Evolutionary conservation across 2,888 invertebrate genomes (phyloP), one percentile per base, ranked within the genome.

Genomic region (Autographa gamma): DNA sequence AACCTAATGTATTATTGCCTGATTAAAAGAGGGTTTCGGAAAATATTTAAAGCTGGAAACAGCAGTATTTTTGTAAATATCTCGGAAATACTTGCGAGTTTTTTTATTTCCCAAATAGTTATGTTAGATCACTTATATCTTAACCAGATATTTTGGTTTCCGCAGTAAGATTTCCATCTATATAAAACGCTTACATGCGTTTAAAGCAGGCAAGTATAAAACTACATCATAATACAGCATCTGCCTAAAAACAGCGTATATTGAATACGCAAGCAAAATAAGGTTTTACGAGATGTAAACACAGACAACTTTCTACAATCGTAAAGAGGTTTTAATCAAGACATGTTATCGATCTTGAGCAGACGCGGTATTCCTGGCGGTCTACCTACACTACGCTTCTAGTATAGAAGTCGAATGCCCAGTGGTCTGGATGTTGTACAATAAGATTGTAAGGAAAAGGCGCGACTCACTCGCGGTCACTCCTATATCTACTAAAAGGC

Each of bases 401-500:
- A 38, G 11, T 11, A 34, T 34, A 14, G 13, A 11, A 48, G 66
- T 34, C 43, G 58, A 32, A 18, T 43, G 60, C 61, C 63, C 48
- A 25, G 18, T 38, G 56, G 18, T 43, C 11, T 56, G 19, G 25
- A 25, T 14, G 61, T 56, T 43, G 1, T 32, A 60, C 16, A 3
- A 3, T 25, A 25, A 25, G 56, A 73, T 60, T 31, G 52, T 18
- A 60, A 58, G 58, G 32, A 70, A 18, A 16, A 25, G 1, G 52
- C 19, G 9, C 56, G 48, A 34, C 18, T 38, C 18, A 11, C 48
- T 48, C 68, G 31, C 60, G 58, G 31, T 73, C 60, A 60, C 71
- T 73, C 60, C 63, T 63, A 69, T 38, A 59, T 58, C 25, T 74
- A 68, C 68, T 60, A 66, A 25, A 25, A 68, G 59, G 13, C 41